Evolutionary conservation across 2,113 vertebrate genomes (phyloP).

Genomic region (Campylorhamphus procurvoides): DNA sequence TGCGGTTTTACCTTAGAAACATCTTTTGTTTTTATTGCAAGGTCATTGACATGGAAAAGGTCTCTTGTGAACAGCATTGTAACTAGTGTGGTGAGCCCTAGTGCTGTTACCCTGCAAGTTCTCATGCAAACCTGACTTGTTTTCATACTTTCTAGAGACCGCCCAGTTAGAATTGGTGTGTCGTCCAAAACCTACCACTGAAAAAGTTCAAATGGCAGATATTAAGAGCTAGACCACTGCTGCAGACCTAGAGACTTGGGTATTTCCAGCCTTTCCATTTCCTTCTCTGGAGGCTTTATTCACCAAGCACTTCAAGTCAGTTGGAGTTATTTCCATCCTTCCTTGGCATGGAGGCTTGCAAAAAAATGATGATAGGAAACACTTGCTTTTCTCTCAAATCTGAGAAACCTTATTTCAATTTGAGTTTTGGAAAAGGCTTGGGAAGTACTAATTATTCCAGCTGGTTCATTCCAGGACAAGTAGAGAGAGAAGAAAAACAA

Average conservation of each 20-base stretch:
- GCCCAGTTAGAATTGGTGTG: neutral
- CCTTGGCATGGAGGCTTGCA: neutral
- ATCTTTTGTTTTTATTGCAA: neutral
- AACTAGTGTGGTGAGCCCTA: neutral
- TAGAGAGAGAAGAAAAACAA: neutral
- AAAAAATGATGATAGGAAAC: neutral
- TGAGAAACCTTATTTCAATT: slow-evolving; percentile 5
- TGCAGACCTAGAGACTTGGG: neutral
- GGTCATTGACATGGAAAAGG: neutral
- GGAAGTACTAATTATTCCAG: neutral
- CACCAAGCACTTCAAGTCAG: neutral
- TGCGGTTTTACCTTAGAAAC: neutral
- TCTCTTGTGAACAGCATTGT: neutral
- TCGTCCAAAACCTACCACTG: neutral
- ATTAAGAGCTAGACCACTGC: neutral
- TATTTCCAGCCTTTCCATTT: neutral
- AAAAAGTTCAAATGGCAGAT: neutral
- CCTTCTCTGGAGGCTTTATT: neutral
- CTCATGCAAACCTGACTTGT: neutral
- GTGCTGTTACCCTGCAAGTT: neutral
- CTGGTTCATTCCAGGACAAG: slow-evolving; percentile 5
- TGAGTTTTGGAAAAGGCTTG: slow-evolving; percentile 17
- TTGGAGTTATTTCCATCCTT: neutral
- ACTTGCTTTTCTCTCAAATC: neutral
- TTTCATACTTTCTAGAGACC: neutral